Conservation (phyloP, 2,888 invertebrate species). For the Chamaedrilus cognettii region DNA sequence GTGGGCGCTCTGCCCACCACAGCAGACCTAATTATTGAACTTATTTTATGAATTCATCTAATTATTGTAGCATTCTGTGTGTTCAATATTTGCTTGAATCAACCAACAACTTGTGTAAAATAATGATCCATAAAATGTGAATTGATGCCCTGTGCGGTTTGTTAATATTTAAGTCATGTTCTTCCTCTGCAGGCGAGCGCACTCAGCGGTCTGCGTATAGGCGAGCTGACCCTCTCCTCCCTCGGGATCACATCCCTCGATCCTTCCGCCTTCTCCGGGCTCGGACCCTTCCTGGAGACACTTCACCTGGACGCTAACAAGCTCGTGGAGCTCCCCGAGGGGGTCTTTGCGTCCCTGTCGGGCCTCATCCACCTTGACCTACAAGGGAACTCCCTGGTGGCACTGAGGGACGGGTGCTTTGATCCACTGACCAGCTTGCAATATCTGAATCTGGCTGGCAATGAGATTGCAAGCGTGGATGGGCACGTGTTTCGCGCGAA, state of each 20-base stretch:
- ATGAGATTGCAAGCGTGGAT: not conserved
- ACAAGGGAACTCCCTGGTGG: not conserved
- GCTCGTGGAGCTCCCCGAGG: conserved; percentile 7
- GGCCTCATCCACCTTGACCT: conserved; percentile 4
- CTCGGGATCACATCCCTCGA: not conserved
- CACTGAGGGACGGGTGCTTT: not conserved
- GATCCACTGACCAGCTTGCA: not conserved
- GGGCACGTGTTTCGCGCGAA: not conserved
- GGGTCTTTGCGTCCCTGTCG: conserved; percentile 11
- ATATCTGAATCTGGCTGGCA: conserved; percentile 1
- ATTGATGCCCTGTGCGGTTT: no score
- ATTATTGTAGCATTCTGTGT: no score
- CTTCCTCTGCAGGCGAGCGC: conserved; percentile 10
- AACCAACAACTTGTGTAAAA: no score
- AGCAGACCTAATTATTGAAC: no score
- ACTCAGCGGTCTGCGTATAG: conserved; percentile 8
- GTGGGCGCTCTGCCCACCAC: no score
- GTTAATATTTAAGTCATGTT: no score
- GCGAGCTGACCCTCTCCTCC: conserved; percentile 7
- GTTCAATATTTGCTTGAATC: no score
- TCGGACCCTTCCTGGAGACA: conserved; percentile 6
- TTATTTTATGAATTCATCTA: no score
- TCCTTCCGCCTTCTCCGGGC: conserved; percentile 9
- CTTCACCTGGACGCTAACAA: conserved; percentile 17
- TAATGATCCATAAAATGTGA: no score